Conservation (phyloP, 1,140 invertebrate genomes). For the Lordiphosa collinella region DNA sequence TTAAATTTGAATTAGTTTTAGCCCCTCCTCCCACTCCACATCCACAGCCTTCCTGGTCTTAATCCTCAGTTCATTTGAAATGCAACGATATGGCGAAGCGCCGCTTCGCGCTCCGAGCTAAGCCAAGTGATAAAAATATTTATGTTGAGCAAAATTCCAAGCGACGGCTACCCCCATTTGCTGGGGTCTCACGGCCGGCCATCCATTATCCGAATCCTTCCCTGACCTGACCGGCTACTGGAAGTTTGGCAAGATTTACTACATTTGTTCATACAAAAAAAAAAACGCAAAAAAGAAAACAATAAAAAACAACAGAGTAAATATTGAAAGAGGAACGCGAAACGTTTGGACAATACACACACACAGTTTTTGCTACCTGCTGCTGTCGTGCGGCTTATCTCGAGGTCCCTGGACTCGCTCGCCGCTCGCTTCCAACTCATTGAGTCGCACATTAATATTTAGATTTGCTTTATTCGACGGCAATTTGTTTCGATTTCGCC, state of each 20-base stretch:
- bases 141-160: constrained; percentile 53
- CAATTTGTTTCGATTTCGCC: constrained; percentile 66
- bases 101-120: constrained; percentile 25
- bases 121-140: constrained; percentile 74
- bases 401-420: constrained; percentile 14
- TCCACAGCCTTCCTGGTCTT: constrained; percentile 7
- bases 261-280: constrained; percentile 7
- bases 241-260: constrained; percentile 31
- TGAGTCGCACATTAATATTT: constrained; percentile 69
- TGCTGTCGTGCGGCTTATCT: constrained; percentile 49
- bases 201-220: constrained; percentile 25
- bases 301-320: constrained; percentile 24
- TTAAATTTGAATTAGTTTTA: constrained; percentile 65
- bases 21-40: constrained; percentile 6
- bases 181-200: constrained; percentile 14
- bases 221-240: constrained; percentile 10
- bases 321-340: constrained; percentile 40
- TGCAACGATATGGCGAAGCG: constrained; percentile 44
- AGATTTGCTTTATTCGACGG: constrained; percentile 68
- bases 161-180: constrained; percentile 35
- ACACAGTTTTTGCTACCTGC: constrained; percentile 52
- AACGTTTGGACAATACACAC: constrained; percentile 7
- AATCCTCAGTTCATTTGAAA: constrained; percentile 39
- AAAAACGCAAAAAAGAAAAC: not conserved
- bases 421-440: constrained; percentile 59